Percentiles rank a stretch among this genome's conserved stretches.
Conservation (phyloP, 1,140 invertebrate genomes). For the Drosophila sturtevanti region DNA sequence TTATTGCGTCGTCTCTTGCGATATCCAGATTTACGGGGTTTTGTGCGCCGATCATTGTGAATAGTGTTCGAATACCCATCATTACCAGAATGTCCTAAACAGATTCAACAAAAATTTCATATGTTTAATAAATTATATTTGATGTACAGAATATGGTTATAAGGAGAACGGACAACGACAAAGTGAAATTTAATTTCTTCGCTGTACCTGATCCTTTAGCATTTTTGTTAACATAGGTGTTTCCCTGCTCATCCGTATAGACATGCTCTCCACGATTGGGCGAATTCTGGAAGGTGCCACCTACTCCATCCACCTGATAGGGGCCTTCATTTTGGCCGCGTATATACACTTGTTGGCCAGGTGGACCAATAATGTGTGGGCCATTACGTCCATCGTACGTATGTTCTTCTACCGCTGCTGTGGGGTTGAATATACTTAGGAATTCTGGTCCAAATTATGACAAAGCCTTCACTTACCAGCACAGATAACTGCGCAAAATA, state of each 20-base stretch:
- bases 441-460: not conserved
- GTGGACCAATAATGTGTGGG: slow-evolving; percentile 44
- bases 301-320: slow-evolving; percentile 49
- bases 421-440: not conserved
- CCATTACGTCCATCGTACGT: slow-evolving; percentile 57
- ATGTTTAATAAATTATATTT: not conserved
- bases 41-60: not conserved
- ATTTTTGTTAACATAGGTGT: slow-evolving; percentile 45
- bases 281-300: slow-evolving; percentile 45
- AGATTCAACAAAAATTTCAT: not conserved
- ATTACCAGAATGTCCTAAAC: slow-evolving; percentile 17
- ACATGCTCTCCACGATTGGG: slow-evolving; percentile 28
- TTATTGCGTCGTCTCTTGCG: slow-evolving; percentile 19
- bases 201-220: slow-evolving; percentile 18
- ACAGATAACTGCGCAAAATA: slow-evolving; percentile 1
- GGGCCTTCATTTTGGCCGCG: slow-evolving; percentile 47
- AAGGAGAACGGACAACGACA: not conserved
- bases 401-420: slow-evolving; percentile 28
- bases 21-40: slow-evolving; percentile 2
- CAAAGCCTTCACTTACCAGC: not conserved
- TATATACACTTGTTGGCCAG: slow-evolving; percentile 58
- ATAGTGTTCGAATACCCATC: too few species aligned
- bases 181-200: not conserved
- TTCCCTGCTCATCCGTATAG: slow-evolving; percentile 52
- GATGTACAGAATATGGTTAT: not conserved